A percentile compares a stretch with the other conserved stretches of the same genome.
These are phyloP conservation scores for Acromyrmex charruanus DNA, from an alignment of 1,140 invertebrate genomes.

Conservation along the genomic window DNA sequence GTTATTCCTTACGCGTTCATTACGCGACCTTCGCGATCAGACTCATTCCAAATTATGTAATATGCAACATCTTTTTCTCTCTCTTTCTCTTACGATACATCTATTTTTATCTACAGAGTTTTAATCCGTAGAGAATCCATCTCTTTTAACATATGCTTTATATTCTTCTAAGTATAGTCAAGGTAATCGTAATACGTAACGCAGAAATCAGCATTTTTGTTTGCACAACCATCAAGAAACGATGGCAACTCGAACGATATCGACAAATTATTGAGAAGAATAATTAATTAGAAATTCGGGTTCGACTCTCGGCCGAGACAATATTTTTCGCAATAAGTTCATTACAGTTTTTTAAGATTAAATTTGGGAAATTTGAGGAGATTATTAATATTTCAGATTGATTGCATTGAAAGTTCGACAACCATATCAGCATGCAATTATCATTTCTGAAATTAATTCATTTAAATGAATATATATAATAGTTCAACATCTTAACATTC, in stretches of 20 bases:
- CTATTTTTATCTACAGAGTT: neutral
- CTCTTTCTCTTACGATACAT: neutral
- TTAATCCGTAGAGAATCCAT: slow-evolving; percentile 3
- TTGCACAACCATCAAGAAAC: neutral
- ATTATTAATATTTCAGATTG: too few species aligned
- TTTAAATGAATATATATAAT: too few species aligned
- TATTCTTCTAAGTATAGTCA: neutral
- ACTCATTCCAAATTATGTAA: slow-evolving; percentile 50
- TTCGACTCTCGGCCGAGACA: too few species aligned
- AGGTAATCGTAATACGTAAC: slow-evolving; percentile 22
- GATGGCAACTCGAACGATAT: neutral
- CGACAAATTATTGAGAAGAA: neutral
- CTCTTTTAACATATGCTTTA: neutral
- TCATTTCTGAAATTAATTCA: too few species aligned
- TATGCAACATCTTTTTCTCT: slow-evolving; percentile 38
- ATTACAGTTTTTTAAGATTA: too few species aligned
- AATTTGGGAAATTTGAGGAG: too few species aligned
- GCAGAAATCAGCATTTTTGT: neutral
- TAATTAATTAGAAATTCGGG: neutral
- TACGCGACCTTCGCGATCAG: slow-evolving; percentile 27
- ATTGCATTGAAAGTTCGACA: too few species aligned
- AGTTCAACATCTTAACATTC: too few species aligned
- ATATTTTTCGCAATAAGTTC: too few species aligned
- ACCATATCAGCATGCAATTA: too few species aligned
- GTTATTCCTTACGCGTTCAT: slow-evolving; percentile 50